phyloP scores from a whole-genome alignment of 2,113 vertebrate species.

The Macheiramphus alcinus region DNA sequence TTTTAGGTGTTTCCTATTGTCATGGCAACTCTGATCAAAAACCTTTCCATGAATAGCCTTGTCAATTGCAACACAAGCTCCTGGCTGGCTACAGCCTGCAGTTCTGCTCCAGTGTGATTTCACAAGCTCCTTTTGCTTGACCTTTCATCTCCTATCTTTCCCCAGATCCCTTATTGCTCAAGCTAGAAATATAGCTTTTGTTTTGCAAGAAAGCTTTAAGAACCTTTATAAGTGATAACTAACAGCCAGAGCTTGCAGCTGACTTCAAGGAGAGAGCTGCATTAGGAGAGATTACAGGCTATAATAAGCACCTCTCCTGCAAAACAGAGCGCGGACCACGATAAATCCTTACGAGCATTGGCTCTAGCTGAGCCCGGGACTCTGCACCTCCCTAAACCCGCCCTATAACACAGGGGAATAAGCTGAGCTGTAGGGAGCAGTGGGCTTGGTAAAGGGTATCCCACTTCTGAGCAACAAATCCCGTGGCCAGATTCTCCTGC shows the following conservation, averaged over 20 bases:
- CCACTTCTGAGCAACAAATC: neutral
- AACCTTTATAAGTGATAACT: conserved; percentile 37
- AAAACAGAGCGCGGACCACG: neutral
- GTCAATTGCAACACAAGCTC: conserved; percentile 51
- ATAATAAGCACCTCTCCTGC: neutral
- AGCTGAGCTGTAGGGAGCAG: neutral
- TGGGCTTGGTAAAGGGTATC: neutral
- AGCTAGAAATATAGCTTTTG: conserved; percentile 39
- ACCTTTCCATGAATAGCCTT: conserved; percentile 59
- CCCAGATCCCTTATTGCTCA: conserved; percentile 21
- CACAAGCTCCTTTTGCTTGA: conserved; percentile 39
- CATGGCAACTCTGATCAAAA: conserved; percentile 73
- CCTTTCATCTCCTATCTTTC: conserved; percentile 43
- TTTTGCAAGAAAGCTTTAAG: conserved; percentile 39
- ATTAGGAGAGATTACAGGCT: neutral
- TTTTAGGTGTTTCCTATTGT: conserved; percentile 70
- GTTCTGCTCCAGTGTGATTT: conserved; percentile 39
- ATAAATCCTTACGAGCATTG: neutral
- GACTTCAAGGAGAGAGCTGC: conserved; percentile 12
- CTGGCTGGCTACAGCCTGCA: conserved; percentile 38
- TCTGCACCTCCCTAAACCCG: neutral
- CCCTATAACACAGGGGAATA: neutral
- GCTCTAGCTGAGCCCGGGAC: neutral
- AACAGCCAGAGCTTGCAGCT: neutral
- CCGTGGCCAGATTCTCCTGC: fast-evolving